phyloP scores from a whole-genome alignment of 2,888 invertebrate genomes.

The Drosophila pegasa region DNA sequence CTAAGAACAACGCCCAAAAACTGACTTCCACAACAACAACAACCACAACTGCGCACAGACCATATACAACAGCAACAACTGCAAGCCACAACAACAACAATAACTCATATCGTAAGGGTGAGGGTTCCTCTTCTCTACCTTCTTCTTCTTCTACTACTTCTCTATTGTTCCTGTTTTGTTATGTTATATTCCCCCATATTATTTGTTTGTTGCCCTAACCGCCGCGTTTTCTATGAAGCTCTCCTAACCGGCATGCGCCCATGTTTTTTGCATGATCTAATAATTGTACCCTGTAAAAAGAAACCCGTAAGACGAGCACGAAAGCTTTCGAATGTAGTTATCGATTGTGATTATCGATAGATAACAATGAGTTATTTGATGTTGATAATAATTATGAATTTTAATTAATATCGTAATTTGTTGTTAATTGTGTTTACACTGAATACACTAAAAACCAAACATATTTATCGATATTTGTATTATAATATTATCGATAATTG shows the following conservation, averaged over 20 bases:
- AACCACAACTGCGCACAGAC: constrained; percentile 80
- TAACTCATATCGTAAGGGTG: constrained; percentile 83
- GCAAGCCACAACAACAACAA: constrained; percentile 62
- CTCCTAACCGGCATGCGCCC: constrained; percentile 57
- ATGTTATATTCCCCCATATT: constrained; percentile 1
- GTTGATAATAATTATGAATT: neutral
- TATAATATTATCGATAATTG: neutral
- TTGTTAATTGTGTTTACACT: neutral
- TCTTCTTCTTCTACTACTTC: constrained; percentile 37
- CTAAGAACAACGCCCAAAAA: constrained; percentile 53
- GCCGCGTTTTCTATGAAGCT: constrained; percentile 10
- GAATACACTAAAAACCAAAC: neutral
- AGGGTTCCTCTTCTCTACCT: constrained; percentile 76
- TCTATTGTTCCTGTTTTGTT: constrained; percentile 31
- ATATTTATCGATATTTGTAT: neutral
- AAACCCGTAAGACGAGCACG: constrained; percentile 1
- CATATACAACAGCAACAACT: constrained; percentile 56
- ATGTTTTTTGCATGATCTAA: constrained; percentile 54
- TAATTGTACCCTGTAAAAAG: constrained; percentile 19
- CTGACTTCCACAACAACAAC: constrained; percentile 57
- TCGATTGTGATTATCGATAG: neutral
- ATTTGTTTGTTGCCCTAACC: constrained; percentile 45
- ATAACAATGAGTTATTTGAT: neutral
- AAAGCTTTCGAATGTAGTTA: constrained; percentile 19
- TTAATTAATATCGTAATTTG: neutral